Evolutionary conservation across 2,888 invertebrate genomes (phyloP).

Genomic region (Eupithecia insigniata): DNA sequence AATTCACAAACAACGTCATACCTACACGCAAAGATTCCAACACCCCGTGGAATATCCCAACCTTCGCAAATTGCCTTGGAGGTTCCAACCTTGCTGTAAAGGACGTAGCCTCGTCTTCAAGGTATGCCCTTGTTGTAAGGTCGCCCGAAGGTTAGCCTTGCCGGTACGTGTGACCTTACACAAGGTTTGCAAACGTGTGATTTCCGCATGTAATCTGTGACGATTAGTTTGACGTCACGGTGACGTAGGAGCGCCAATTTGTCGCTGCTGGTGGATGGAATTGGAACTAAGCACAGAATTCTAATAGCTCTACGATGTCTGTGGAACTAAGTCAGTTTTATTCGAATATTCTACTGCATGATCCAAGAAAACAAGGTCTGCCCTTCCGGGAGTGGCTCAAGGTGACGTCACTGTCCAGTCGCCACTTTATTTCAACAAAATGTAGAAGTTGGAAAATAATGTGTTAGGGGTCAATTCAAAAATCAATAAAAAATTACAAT

Average conservation of each 20-base stretch:
- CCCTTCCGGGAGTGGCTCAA: no score
- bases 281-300: not conserved
- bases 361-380: no score
- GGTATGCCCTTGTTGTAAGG: constrained; percentile 55
- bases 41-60: not conserved
- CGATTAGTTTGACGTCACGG: not conserved
- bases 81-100: constrained; percentile 38
- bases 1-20: not conserved
- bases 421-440: no score
- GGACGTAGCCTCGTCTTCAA: constrained; percentile 47
- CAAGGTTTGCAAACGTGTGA: constrained; percentile 1
- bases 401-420: no score
- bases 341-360: no score
- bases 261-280: not conserved
- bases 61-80: not conserved
- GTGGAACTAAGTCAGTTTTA: no score
- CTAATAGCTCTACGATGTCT: no score
- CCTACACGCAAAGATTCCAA: not conserved
- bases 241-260: not conserved
- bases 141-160: constrained; percentile 53
- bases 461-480: no score
- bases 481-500: no score
- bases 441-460: no score
- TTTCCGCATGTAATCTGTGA: not conserved
- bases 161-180: not conserved